Evolutionary conservation across 2,797 vertebrate genomes (phyloP).

Genomic region (Prunella strophiata): DNA sequence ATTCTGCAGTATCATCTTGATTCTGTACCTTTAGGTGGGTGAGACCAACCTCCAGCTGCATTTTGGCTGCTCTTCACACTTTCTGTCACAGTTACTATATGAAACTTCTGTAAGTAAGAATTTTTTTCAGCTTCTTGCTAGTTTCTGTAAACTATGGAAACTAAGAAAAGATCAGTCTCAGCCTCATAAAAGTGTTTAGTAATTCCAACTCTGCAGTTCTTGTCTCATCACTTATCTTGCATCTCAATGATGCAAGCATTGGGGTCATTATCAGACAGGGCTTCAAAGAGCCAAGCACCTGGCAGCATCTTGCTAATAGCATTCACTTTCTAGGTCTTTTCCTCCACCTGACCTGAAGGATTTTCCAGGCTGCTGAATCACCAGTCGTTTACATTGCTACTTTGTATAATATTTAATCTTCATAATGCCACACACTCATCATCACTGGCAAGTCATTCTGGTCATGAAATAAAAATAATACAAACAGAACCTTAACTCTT

Average conservation of each 20-base stretch:
- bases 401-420: neutral
- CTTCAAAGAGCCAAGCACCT: neutral
- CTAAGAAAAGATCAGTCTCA: neutral
- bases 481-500: neutral
- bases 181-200: neutral
- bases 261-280: neutral
- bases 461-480: slow-evolving; percentile 12
- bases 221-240: neutral
- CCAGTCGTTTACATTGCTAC: neutral
- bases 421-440: neutral
- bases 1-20: neutral
- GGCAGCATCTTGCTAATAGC: neutral
- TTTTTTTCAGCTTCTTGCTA: neutral
- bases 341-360: neutral
- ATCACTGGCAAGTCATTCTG: neutral
- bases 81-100: neutral
- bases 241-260: neutral
- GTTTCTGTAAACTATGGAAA: neutral
- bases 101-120: neutral
- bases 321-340: neutral
- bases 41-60: neutral
- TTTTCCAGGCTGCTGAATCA: neutral
- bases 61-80: neutral
- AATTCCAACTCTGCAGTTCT: neutral
- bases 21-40: neutral